A percentile compares a stretch with the other conserved stretches of the same genome.
These are phyloP conservation scores for Macrotrachela quadricornifera DNA, from an alignment of 1,140 invertebrate species.

Conservation along the genomic window DNA sequence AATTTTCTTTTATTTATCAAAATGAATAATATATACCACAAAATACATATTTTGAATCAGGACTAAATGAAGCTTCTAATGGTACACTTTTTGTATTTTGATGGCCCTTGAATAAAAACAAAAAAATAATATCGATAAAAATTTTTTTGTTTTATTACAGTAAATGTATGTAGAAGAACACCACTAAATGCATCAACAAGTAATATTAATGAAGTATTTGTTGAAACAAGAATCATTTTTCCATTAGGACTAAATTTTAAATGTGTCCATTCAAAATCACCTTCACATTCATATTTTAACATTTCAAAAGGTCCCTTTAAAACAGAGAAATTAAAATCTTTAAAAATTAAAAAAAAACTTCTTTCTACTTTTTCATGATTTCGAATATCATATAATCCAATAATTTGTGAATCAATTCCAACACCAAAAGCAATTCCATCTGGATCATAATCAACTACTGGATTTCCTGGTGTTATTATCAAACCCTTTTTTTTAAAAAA, in stretches of 20 bases:
- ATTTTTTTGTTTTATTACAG: too few species aligned
- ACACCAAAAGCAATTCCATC: conserved; percentile 95
- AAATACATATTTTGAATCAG: conserved; percentile 36
- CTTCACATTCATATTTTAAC: conserved; percentile 43
- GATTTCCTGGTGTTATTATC: conserved; percentile 79
- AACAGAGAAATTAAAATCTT: too few species aligned
- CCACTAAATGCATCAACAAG: conserved; percentile 94
- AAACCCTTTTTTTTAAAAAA: conserved; percentile 47
- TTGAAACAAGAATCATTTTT: conserved; percentile 85
- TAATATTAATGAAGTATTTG: conserved; percentile 76
- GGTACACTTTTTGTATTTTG: conserved; percentile 10
- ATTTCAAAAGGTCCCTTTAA: background rate
- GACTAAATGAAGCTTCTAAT: conserved; percentile 47
- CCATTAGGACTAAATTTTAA: conserved; percentile 91
- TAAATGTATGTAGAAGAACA: conserved; percentile 31
- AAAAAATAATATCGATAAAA: too few species aligned
- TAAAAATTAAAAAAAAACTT: background rate
- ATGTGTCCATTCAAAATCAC: conserved; percentile 82
- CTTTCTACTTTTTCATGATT: conserved; percentile 66
- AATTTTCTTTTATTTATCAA: too few species aligned
- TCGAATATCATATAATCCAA: conserved; percentile 79
- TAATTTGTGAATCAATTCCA: conserved; percentile 83
- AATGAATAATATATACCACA: conserved; percentile 7
- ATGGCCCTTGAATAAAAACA: background rate
- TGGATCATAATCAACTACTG: conserved; percentile 90